Conservation (phyloP, 2,113 vertebrate species). For the Nansenia antarctica region DNA sequence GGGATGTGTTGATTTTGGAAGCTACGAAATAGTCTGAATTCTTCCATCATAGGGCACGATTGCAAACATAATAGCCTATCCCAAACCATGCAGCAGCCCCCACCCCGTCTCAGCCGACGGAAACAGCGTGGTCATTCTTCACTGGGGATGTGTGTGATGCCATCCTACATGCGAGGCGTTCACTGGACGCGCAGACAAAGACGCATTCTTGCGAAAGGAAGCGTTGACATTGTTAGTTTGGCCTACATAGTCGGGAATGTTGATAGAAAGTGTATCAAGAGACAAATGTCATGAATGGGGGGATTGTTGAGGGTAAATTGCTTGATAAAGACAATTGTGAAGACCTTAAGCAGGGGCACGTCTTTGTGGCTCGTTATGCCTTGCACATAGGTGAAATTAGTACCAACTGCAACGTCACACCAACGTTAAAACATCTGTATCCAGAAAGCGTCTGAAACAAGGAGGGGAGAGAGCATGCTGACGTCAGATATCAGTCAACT, state of each 20-base stretch:
- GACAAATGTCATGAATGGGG: neutral
- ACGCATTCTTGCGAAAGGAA: conserved; percentile 11
- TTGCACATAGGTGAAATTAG: neutral
- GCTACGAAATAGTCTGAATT: no score
- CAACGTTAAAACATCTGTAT: no score
- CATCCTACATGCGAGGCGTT: neutral
- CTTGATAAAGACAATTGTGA: neutral
- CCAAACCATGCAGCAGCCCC: neutral
- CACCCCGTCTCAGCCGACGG: neutral
- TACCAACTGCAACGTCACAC: conserved; percentile 8
- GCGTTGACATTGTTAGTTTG: conserved; percentile 30
- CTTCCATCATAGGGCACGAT: neutral
- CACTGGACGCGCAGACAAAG: conserved; percentile 9
- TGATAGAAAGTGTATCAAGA: conserved; percentile 1
- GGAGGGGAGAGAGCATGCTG: conserved; percentile 19
- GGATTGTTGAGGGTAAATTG: neutral
- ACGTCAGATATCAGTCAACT: conserved; percentile 23
- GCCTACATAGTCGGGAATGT: conserved; percentile 31
- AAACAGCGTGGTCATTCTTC: neutral
- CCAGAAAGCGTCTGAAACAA: neutral
- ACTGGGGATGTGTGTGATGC: neutral
- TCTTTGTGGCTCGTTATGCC: neutral
- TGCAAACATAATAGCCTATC: no score
- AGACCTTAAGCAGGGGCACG: neutral
- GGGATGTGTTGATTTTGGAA: no score